Base-by-base conservation (phyloP, 2,113 vertebrate genomes). In the Lipophrys pholis region DNA sequence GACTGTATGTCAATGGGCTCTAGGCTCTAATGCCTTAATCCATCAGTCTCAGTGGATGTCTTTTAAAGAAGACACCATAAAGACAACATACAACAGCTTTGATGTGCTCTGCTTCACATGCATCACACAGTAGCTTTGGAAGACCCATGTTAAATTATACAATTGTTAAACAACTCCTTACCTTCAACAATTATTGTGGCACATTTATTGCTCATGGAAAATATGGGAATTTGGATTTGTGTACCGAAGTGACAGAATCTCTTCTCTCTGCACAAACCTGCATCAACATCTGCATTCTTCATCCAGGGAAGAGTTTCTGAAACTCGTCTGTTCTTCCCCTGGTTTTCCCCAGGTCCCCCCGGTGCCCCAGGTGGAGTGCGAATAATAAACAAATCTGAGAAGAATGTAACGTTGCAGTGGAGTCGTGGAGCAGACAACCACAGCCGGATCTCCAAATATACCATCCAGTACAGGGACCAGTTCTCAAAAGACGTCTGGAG, bases 391-490 rank as follows among this genome's bases (percentile, higher is more conserved):
- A 93, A 95, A 42, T 93, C 81, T 77, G 94, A 96, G 57, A 96
- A 93, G 66, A 94, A 89, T 30, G 94, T 96, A 53, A 94, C 87
- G 2, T 84, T 99, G 69, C 95, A 94, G 4, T 99, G 98, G 98
- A 99, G 96, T 84, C 96, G 95, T 1, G 97, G 98, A 41, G 94
- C 96, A 76, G 96, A 99, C 91, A 99, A 99, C 92, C 96, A 97
- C 58, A 99, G 95, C 77, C 97, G 97, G 60, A 98, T 99, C 91
- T 98, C 97, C 83, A 98, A 95, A 86, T 99, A 98, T 56, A 97
- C 89, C 39, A 93, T 99, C 80, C 97, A 98, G 82, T 94, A 92
- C 85, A 95, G 94, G 87, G 95, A 94, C 5, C 85, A 93, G 56
- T 89, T 94, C 11, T 94, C 83, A 0, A 42, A 90, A 1, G 94